Percentiles rank a stretch among this genome's conserved stretches.
phyloP scores from a whole-genome alignment of 2,888 invertebrate genomes.

The Mongoloraphidia duomilia region DNA sequence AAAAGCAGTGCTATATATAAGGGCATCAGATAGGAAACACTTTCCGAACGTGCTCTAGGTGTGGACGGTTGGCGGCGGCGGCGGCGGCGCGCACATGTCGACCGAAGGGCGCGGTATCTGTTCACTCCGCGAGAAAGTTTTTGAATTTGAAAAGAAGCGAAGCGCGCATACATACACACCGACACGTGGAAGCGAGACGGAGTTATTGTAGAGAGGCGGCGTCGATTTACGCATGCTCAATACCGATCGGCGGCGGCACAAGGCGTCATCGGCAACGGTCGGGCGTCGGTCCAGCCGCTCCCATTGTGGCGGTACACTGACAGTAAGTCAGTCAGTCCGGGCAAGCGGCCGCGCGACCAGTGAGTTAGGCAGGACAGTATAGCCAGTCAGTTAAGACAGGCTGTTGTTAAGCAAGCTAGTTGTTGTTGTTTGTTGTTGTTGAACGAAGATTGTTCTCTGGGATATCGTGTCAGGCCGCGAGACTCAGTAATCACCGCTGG shows the following conservation, averaged over 20 bases:
- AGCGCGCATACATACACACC: conserved; percentile 33
- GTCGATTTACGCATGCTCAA: conserved; percentile 17
- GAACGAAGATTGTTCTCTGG: too few relatives aligned
- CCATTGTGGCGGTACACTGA: conserved; percentile 40
- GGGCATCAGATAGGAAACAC: too few relatives aligned
- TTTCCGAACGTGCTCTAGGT: too few relatives aligned
- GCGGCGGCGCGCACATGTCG: neutral
- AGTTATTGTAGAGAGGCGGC: conserved; percentile 17
- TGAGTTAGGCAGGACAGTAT: too few relatives aligned
- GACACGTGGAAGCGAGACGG: conserved; percentile 15
- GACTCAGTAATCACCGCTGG: neutral
- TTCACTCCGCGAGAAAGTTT: conserved; percentile 16
- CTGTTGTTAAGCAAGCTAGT: too few relatives aligned
- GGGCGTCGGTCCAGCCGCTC: conserved; percentile 35
- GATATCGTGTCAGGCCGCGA: too few relatives aligned
- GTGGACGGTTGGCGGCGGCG: neutral
- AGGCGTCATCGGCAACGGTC: conserved; percentile 31
- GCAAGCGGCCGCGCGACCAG: conserved; percentile 14
- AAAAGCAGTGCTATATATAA: too few relatives aligned
- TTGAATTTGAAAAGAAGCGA: conserved; percentile 13
- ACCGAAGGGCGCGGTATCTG: conserved; percentile 2
- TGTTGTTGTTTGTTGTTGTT: too few relatives aligned
- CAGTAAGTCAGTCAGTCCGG: conserved; percentile 29
- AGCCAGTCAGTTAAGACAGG: too few relatives aligned
- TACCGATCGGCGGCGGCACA: conserved; percentile 24